Evolutionary conservation across 2,888 invertebrate species (phyloP).

Genomic region (Netelia virgata): DNA sequence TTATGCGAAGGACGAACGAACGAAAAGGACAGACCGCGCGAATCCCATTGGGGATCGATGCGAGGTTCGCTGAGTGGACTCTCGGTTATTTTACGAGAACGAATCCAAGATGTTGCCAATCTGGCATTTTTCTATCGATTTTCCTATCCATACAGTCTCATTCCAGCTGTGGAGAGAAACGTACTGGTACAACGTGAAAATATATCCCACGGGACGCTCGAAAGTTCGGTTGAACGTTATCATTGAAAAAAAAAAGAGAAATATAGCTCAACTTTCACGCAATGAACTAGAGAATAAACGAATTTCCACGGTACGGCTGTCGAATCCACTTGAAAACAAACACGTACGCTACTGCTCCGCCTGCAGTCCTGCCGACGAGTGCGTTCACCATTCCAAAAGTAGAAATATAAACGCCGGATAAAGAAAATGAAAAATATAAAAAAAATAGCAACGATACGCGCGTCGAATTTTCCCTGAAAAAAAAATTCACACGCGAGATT

Average conservation of each 20-base stretch:
- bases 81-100: conserved; percentile 44
- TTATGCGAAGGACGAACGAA: background rate
- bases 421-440: background rate
- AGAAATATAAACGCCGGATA: background rate
- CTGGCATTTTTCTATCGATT: conserved; percentile 5
- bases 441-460: background rate
- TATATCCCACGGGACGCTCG: conserved; percentile 44
- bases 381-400: background rate
- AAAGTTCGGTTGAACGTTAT: background rate
- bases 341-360: background rate
- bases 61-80: conserved; percentile 28
- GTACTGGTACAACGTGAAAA: conserved; percentile 35
- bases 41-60: conserved; percentile 28
- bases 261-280: background rate
- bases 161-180: conserved; percentile 12
- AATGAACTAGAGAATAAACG: background rate
- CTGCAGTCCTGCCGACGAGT: background rate
- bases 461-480: conserved; percentile 13
- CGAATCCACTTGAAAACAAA: background rate
- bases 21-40: background rate
- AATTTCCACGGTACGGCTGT: background rate
- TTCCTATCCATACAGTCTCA: conserved; percentile 7
- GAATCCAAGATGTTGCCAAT: conserved; percentile 37
- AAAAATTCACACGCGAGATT: conserved; percentile 15
- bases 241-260: conserved; percentile 1